Conservation (phyloP, 1,140 invertebrate genomes). For the Micrasema longulum region DNA sequence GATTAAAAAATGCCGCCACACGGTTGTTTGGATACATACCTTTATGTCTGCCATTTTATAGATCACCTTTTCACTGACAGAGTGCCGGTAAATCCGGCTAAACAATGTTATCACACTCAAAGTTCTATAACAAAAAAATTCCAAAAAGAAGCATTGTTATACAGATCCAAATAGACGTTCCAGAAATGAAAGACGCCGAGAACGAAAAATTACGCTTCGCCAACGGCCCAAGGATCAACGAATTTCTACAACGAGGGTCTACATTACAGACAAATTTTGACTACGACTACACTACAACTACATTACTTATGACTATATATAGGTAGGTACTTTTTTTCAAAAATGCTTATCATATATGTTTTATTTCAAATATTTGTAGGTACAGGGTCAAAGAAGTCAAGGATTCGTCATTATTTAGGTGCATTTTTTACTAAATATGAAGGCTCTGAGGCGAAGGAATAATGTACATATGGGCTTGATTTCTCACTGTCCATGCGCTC, state of each 20-base stretch:
- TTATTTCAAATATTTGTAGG: no score
- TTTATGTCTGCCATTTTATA: slow-evolving; percentile 46
- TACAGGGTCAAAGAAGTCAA: no score
- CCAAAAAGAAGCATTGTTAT: not conserved
- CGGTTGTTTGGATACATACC: slow-evolving; percentile 40
- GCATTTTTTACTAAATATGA: no score
- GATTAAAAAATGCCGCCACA: slow-evolving; percentile 44
- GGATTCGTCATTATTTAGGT: no score
- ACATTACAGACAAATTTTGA: no score
- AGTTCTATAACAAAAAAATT: not conserved
- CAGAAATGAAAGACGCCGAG: slow-evolving; percentile 5
- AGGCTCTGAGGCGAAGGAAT: no score
- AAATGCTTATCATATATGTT: no score
- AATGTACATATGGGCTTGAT: no score
- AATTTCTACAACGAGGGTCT: slow-evolving; percentile 20
- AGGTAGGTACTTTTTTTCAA: no score
- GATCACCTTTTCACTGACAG: slow-evolving; percentile 13
- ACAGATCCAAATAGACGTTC: slow-evolving; percentile 6
- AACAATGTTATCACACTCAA: slow-evolving; percentile 11
- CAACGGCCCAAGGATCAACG: slow-evolving; percentile 28
- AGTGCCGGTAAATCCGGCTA: slow-evolving; percentile 4
- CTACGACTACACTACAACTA: no score
- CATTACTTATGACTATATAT: no score
- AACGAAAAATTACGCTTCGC: slow-evolving; percentile 3
- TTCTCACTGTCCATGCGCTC: no score